These are phyloP conservation scores for Ceratina calcarata DNA, from an alignment of 1,140 invertebrate genomes.

Conservation along the genomic window DNA sequence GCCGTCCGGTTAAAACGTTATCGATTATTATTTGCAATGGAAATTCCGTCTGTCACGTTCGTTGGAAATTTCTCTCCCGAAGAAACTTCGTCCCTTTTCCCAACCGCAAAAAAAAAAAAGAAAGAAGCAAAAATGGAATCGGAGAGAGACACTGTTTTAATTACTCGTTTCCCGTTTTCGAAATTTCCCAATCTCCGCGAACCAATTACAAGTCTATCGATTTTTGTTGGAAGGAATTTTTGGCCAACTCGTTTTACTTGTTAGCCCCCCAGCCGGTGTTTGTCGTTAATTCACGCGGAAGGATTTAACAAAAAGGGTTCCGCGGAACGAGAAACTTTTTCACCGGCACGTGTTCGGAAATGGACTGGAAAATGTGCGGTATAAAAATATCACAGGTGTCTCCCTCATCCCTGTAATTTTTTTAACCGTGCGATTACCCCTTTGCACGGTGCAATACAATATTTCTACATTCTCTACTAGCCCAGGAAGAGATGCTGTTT, in stretches of 20 bases:
- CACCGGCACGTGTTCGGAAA: neutral
- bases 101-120: too few species aligned
- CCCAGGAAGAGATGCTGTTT: too few species aligned
- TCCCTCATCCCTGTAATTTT: neutral
- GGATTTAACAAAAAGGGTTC: neutral
- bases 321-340: slow-evolving; percentile 19
- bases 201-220: slow-evolving; percentile 30
- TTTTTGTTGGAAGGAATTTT: slow-evolving; percentile 19
- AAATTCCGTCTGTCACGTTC: neutral
- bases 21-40: slow-evolving; percentile 38
- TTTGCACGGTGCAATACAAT: neutral
- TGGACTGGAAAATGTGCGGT: slow-evolving; percentile 35
- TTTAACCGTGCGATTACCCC: neutral
- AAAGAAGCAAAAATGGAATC: too few species aligned
- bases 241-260: too few species aligned
- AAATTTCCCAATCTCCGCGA: slow-evolving; percentile 33
- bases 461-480: too few species aligned
- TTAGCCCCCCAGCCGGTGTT: neutral
- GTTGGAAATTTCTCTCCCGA: neutral
- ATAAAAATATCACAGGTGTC: slow-evolving; percentile 16
- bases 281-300: slow-evolving; percentile 18
- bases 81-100: neutral
- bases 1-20: slow-evolving; percentile 1
- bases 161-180: slow-evolving; percentile 1
- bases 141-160: neutral